These are phyloP conservation scores for Botrylloides violaceus DNA, from an alignment of 23 tunicate genomes.

Conservation along the genomic window DNA sequence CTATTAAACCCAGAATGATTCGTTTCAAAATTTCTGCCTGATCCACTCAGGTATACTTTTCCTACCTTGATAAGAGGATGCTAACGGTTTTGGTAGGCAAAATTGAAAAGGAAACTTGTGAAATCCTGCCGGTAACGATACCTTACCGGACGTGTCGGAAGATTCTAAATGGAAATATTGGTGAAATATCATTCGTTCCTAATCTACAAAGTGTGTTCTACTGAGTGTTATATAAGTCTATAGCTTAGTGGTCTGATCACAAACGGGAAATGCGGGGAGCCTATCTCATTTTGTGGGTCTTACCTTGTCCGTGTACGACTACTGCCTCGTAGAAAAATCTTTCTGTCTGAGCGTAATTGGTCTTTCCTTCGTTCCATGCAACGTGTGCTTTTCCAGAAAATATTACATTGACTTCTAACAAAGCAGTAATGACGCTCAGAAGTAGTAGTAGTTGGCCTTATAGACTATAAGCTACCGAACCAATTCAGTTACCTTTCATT, in stretches of 20 bases:
- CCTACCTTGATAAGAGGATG: constrained; percentile 52
- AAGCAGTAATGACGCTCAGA: too few species aligned
- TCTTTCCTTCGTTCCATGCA: constrained; percentile 34
- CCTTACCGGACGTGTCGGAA: constrained; percentile 2
- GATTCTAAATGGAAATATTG: not conserved
- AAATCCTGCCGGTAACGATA: constrained; percentile 23
- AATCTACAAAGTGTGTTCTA: too few species aligned
- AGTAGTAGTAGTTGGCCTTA: not conserved
- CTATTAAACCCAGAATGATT: too few species aligned
- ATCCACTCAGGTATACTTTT: too few species aligned
- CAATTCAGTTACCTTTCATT: constrained; percentile 5
- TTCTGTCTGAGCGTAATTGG: constrained; percentile 32
- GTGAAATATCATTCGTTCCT: too few species aligned
- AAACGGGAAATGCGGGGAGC: not conserved
- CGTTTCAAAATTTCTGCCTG: too few species aligned
- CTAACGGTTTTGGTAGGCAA: constrained; percentile 31
- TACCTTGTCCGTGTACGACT: constrained; percentile 36
- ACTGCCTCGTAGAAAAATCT: constrained; percentile 16
- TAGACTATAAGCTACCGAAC: not conserved
- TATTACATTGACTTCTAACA: constrained; percentile 21
- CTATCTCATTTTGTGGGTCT: not conserved
- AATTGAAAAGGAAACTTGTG: constrained; percentile 32
- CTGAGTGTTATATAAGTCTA: too few species aligned
- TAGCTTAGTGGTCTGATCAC: too few species aligned
- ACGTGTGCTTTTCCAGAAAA: constrained; percentile 49